Base-by-base conservation (phyloP, 2,113 vertebrate species). In the Lates calcarifer region DNA sequence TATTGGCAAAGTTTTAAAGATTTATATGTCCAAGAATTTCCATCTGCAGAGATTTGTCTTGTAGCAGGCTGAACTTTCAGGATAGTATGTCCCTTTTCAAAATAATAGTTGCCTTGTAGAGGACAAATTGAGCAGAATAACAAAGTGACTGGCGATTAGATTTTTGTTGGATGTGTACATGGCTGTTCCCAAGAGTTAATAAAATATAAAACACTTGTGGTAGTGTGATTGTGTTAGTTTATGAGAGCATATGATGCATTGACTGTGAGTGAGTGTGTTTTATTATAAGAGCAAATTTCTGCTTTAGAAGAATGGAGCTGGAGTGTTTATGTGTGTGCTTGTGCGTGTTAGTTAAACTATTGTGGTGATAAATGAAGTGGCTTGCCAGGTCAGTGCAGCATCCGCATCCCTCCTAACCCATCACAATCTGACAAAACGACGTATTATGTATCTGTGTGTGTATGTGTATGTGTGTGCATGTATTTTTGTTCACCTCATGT, bases 41-140 rank as follows among this genome's bases (percentile, higher is more conserved):
- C n/a, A 31, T 56, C 82, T 56, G 66, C 79, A 77, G 83, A 64
- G 28, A 81, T 81, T 68, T 82, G 24, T 77, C 66, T 79, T 76
- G 35, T 39, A 45, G 60, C 67, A 31, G 24, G 47, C 31, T 64
- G 64, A 64, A 68, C 66, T 57, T 81, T 67, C 29, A 41, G 20
- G 13, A 57, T 29, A 28, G 57, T 17, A 7, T 74, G 15, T 14
- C 5, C 26, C 24, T 56, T 81, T 77, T 85, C 56, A 79, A 57
- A 77, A 81, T 63, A 55, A 65, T 64, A 58, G 39, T 29, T 65
- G 43, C 12, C 26, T 33, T 35, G 37, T 26, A 35, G 39, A 33
- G 57, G 24, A 69, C 12, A 64, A 28, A 15, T 58, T 71, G 18
- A 82, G 31, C 20, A 26, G 29, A 53, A 61, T 39, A 43, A 53